These are phyloP conservation scores for Epiblema foenella DNA, from an alignment of 2,888 invertebrate genomes.

Conservation along the genomic window DNA sequence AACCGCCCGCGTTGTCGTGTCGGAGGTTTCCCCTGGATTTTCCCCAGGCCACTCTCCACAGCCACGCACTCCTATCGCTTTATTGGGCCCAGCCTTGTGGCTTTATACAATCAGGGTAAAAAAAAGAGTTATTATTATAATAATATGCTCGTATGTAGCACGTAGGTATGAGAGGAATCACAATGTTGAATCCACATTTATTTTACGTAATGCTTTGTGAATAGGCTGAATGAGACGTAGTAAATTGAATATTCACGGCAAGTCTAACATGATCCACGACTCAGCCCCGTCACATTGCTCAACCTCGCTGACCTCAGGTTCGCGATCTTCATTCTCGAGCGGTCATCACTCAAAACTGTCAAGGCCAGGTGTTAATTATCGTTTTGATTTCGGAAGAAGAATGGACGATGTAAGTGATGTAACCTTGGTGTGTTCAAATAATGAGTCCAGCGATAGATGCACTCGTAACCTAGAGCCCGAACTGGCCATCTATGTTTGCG, in stretches of 20 bases:
- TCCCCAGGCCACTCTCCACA: too few species aligned
- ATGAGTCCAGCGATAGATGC: neutral
- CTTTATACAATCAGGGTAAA: too few species aligned
- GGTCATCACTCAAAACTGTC: conserved; percentile 31
- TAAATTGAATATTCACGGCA: conserved; percentile 3
- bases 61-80: too few species aligned
- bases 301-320: conserved; percentile 30
- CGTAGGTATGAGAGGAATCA: conserved; percentile 6
- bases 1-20: too few species aligned
- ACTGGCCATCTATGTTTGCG: too few species aligned
- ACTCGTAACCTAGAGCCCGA: neutral
- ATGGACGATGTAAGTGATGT: conserved; percentile 8
- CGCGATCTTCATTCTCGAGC: conserved; percentile 37
- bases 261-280: conserved; percentile 20
- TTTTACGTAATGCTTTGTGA: neutral
- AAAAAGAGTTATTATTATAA: too few species aligned
- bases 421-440: conserved; percentile 6
- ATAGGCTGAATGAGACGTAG: neutral
- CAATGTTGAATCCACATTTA: neutral
- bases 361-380: conserved; percentile 31
- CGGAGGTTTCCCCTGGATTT: too few species aligned
- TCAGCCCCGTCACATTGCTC: conserved; percentile 19
- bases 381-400: conserved; percentile 9
- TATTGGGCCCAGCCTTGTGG: too few species aligned
- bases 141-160: too few species aligned